Percentiles rank a stretch among this genome's conserved stretches.
phyloP scores from a whole-genome alignment of 2,797 vertebrate species.

The Anguilla pacifica region DNA sequence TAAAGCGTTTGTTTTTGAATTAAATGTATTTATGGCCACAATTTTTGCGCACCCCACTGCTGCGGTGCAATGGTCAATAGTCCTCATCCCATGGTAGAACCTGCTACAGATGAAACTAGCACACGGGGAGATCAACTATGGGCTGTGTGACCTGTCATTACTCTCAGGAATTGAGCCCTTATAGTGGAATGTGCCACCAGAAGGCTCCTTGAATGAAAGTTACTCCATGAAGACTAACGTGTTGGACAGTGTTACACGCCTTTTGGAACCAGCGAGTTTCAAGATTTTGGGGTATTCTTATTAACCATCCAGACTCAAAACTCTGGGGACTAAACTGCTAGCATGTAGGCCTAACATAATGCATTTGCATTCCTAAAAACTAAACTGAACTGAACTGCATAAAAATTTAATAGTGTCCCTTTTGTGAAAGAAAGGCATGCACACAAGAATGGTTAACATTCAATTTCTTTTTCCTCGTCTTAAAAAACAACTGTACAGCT shows the following conservation, averaged over 20 bases:
- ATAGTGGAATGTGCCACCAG: neutral
- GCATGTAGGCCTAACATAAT: neutral
- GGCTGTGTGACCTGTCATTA: neutral
- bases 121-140: neutral
- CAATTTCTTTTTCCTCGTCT: constrained; percentile 21
- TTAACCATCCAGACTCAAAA: neutral
- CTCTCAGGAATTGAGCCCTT: neutral
- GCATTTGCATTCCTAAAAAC: neutral
- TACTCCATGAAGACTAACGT: neutral
- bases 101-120: neutral
- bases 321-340: neutral
- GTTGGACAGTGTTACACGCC: neutral
- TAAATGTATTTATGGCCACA: neutral
- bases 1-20: neutral
- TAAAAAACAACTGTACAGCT: constrained; percentile 64
- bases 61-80: neutral
- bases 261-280: neutral
- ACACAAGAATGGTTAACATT: constrained; percentile 57
- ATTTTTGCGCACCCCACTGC: neutral
- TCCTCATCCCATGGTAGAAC: neutral
- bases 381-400: neutral
- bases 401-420: neutral
- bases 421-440: constrained; percentile 3
- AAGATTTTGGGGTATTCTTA: neutral
- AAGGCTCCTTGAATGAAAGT: neutral